phyloP scores from a whole-genome alignment of 2,797 vertebrate species.

The Fratercula arctica region DNA sequence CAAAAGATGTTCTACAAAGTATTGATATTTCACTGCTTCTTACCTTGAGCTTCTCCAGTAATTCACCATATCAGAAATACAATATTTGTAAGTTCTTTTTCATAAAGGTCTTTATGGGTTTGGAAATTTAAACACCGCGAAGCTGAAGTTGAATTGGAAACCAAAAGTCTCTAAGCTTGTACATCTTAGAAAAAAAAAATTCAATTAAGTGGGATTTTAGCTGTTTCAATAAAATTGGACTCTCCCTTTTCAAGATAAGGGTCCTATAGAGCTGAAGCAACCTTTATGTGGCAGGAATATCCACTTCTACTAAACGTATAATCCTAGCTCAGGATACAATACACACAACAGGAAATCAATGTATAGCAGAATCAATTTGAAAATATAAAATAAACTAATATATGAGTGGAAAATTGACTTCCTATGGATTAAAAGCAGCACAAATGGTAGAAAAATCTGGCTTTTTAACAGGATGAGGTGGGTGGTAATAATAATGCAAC shows the following conservation, averaged over 20 bases:
- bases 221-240: slow-evolving; percentile 97
- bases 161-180: slow-evolving; percentile 95
- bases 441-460: slow-evolving; percentile 79
- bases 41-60: slow-evolving; percentile 64
- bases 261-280: slow-evolving; percentile 78
- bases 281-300: slow-evolving; percentile 91
- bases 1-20: slow-evolving; percentile 68
- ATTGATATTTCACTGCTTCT: slow-evolving; percentile 71
- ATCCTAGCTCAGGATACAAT: slow-evolving; percentile 95
- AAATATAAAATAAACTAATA: slow-evolving; percentile 96
- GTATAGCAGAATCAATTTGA: slow-evolving; percentile 92
- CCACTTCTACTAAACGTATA: slow-evolving; percentile 94
- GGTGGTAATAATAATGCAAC: slow-evolving; percentile 62
- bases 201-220: slow-evolving; percentile 99
- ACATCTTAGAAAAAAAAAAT: slow-evolving; percentile 94
- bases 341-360: slow-evolving; percentile 93
- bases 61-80: slow-evolving; percentile 81
- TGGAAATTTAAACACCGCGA: slow-evolving; percentile 90
- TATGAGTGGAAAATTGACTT: slow-evolving; percentile 87
- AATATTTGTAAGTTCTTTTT: slow-evolving; percentile 90
- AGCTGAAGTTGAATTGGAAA: slow-evolving; percentile 94
- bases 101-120: slow-evolving; percentile 85
- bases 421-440: slow-evolving; percentile 89
- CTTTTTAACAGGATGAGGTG: slow-evolving; percentile 72
- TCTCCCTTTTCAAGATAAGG: slow-evolving; percentile 94